Base-by-base conservation (phyloP, 2,888 invertebrate genomes). In the Tachystola acroxantha region DNA sequence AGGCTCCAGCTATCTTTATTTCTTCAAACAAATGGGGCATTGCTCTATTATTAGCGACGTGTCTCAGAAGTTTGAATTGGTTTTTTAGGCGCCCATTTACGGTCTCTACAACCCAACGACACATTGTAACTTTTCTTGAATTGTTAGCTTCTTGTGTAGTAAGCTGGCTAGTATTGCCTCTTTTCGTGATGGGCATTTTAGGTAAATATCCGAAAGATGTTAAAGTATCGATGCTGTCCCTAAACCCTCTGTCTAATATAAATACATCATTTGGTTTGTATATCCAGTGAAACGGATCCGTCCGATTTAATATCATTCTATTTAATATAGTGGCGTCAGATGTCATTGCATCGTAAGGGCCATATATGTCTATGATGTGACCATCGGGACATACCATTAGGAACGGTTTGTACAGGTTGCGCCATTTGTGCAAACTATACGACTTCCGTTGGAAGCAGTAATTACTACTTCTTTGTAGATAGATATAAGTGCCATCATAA, bases 81-180 rank as follows among this genome's bases (percentile, higher is more conserved):
- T 28, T 35, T 32, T 40, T 40, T 11, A 36, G 22, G 10, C 39
- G 28, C 6, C 40, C 36, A 19, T 41, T 41, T 1, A 34, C 11
- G 1, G 25, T 28, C n/a, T 41, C 41, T 1, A 41, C 41, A 12
- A 34, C 37, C 41, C 41, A 41, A n/a, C 41, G 41, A 10, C 37
- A 34, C 7, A 37, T 4, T 0, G 41, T 41, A 1, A 41, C 37
- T 27, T 24, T 24, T 7, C 37, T 13, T 1, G 37, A 32, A 11
- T 32, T 19, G 10, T 41, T 38, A 1, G 33, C 38, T 11, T 24
- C 10, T 25, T 25, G 2, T 1, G 32, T 28, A 7, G 37, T 28
- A 12, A 37, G 37, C 22, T 32, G 37, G 0, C 10, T 3, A 20
- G 25, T 26, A 20, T 27, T 4, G 1, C 6, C 19, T 6, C 32